Base-by-base conservation (phyloP, 2,888 invertebrate genomes). In the Leptopilina syphax region DNA sequence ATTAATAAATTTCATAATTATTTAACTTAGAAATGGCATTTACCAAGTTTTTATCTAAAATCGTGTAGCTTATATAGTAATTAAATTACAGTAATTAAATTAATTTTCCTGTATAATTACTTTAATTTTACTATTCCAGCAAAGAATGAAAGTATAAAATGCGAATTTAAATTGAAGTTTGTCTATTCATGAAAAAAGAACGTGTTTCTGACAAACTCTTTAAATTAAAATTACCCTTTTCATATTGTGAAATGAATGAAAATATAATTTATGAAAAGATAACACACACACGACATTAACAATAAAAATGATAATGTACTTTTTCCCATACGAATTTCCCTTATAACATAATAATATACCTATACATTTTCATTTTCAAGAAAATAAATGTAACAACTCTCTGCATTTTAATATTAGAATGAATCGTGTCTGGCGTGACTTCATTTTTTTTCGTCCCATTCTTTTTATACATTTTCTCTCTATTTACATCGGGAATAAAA, bases 401-500 rank as follows among this genome's bases (percentile, higher is more conserved):
- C 60, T 57, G 18, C 60, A n/a, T 60, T 60, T 68, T 13, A 44
- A 67, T 67, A 67, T 67, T 10, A 18, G 18, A 67, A 67, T 44
- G n/a, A 67, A 67, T 67, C 44, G 67, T 34, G 67, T 67, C 67
- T 67, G 10, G 67, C 4, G 3, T 50, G 50, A 50, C 50, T 50
- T 10, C 10, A 10, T 50, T 50, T 50, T 50, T 9, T 47, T 67
- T 4, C 13, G 44, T 67, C 3, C 44, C 9, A 4, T 67, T 18
- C 18, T 18, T 4, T 67, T 41, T 41, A 18, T 27, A 10, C 7
- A 13, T 13, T 41, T 13, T 67, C 44, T 67, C 68, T 68, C 47
- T 68, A 68, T 50, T 68, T 50, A 18, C 13, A 68, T 47, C 24
- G 50, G 7, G 68, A 68, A 50, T 68, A 50, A 68, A 50, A 12